Base-by-base conservation (phyloP, 1,140 invertebrate species). In the Zeugodacus cucurbitae region DNA sequence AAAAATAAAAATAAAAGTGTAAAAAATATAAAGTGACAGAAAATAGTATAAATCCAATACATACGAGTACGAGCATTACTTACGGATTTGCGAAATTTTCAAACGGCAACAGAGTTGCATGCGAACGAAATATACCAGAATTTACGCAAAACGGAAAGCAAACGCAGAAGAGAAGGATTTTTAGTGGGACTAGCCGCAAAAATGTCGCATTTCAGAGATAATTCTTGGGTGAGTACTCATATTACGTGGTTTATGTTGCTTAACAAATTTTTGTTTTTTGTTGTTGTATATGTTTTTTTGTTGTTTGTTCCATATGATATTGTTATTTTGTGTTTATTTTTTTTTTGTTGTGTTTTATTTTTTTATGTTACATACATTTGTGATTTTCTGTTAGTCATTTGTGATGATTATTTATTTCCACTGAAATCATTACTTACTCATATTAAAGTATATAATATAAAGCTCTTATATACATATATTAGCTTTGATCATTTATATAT, bases 181-280 rank as follows among this genome's bases (percentile, higher is more conserved):
- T 48, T 48, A 44, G 74, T 82, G 37, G 70, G 58, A 70, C 58
- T 62, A 5, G 22, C 48, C 54, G 54, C 48, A 85, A 92, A 92
- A 89, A 93, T 93, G 92, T 92, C 92, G 90, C 92, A 93, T 89
- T 93, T 93, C 89, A 91, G 92, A 89, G 92, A 93, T 92, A 93
- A 93, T 93, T 93, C 92, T 91, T 93, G 92, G 92, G 92, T 93
- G 89, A 92, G 92, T 93, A 82, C 74, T 82, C 37, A 82, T 44
- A 82, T 48, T 82, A 82, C 74, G 74, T 41, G 74, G 74, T 82
- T 37, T 82, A 22, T 74, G 8, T 82, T 82, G 34, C 34, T 29
- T 48, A 82, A n/a, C 20, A 22, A 20, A 44, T 48, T 6, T 82
- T 1, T 17, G 5, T 37, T 41, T 48, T 37, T 48, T 29, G 37